Evolutionary conservation across 1,140 invertebrate genomes (phyloP).

Genomic region (Heterodera carotae): DNA sequence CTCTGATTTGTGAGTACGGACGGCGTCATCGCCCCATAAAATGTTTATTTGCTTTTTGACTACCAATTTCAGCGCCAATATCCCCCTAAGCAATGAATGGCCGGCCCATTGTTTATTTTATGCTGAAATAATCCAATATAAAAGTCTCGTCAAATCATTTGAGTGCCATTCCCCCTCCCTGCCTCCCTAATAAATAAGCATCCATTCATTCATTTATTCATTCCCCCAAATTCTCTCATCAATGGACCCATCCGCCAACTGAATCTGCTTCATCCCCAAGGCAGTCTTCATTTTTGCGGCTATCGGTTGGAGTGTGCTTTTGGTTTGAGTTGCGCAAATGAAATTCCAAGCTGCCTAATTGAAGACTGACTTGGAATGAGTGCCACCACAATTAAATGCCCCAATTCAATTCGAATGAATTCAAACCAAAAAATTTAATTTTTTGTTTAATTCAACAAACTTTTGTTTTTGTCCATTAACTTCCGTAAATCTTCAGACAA

Average conservation of each 20-base stretch:
- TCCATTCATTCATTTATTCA: too few species aligned
- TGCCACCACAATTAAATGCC: background rate
- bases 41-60: background rate
- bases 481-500: background rate
- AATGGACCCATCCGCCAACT: too few species aligned
- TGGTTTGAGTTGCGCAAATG: background rate
- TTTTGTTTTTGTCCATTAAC: background rate
- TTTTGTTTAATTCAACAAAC: too few species aligned
- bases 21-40: background rate
- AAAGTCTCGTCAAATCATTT: background rate
- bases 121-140: background rate
- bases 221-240: too few species aligned
- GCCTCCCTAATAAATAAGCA: too few species aligned
- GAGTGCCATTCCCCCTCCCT: background rate
- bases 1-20: too few species aligned
- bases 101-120: background rate
- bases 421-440: too few species aligned
- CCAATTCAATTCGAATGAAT: too few species aligned
- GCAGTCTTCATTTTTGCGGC: slow-evolving; percentile 24
- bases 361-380: slow-evolving; percentile 14
- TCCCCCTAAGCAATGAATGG: too few species aligned
- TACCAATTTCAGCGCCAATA: too few species aligned
- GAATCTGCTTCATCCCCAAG: background rate
- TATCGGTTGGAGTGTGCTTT: slow-evolving; percentile 9
- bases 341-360: slow-evolving; percentile 28